Evolutionary conservation across 2,888 invertebrate genomes (phyloP).

Genomic region (Ellobium chinense): DNA sequence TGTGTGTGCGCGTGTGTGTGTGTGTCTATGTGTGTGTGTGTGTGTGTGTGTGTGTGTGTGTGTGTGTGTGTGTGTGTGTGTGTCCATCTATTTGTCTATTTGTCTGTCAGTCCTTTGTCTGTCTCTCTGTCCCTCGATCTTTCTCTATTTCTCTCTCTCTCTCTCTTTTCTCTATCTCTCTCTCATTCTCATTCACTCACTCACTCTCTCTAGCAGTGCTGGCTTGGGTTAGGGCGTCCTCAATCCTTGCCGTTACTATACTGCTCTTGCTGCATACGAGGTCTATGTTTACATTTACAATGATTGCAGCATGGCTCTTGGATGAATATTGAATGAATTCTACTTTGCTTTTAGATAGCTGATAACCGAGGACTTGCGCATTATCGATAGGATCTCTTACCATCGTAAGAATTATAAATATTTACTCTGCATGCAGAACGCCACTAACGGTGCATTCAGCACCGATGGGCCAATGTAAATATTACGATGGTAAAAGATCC

Average conservation of each 20-base stretch:
- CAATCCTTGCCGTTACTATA: background rate
- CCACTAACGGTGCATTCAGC: no score
- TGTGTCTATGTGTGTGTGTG: background rate
- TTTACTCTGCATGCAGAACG: no score
- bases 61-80: background rate
- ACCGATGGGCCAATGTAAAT: no score
- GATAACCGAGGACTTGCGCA: no score
- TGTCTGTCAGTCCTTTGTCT: slow-evolving; percentile 5
- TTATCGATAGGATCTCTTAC: no score
- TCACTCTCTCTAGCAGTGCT: background rate
- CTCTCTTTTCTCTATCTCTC: slow-evolving; percentile 16
- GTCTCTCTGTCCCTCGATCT: slow-evolving; percentile 13
- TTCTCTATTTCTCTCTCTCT: slow-evolving; percentile 15
- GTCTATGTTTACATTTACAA: no score
- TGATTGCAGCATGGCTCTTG: no score
- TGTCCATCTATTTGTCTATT: background rate
- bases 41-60: background rate
- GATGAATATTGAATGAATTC: no score
- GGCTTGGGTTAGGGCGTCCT: background rate
- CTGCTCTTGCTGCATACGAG: no score
- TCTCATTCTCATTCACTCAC: background rate
- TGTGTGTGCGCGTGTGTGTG: background rate
- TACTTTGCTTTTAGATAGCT: no score
- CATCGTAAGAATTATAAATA: no score
- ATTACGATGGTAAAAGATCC: no score